Base-by-base conservation (phyloP, 2,113 vertebrate genomes). In the Pheucticus melanocephalus region DNA sequence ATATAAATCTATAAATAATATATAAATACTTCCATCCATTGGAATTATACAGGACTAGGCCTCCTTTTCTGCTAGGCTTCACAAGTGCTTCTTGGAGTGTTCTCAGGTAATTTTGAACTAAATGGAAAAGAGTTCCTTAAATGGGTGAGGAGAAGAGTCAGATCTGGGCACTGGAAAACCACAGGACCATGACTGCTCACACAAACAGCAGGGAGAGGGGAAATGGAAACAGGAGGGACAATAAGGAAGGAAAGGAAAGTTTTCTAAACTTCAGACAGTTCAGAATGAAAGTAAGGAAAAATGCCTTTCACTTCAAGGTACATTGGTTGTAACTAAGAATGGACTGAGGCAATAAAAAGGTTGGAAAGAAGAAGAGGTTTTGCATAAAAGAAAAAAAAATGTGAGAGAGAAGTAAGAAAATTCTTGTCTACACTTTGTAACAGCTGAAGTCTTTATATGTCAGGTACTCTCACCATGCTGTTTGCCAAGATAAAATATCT, bases 261-360 rank as follows among this genome's bases (percentile, higher is more conserved):
- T 71, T 64, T 39, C 24, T 40, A 71, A 66, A 79, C 44, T 47
- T 60, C 22, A 71, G 10, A 48, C 24, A 35, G n/a, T n/a, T 82
- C 39, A 54, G 63, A 82, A 64, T 28, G 24, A 21, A 16, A 47
- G 20, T 4, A 9, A 53, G 40, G 14, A 45, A 61, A 64, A 91
- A 53, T 0, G 0, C 25, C 20, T 60, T 25, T 40, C 22, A 23
- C 28, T 65, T 33, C 3, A 1, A 22, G 17, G 23, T 27, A 6
- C 22, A 2, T 18, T 33, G 20, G 5, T 17, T 92, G 33, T n/a
- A 57, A 84, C 9, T 40, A 39, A 53, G 13, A 48, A 61, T 23
- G 47, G 44, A 40, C 5, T 9, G 14, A 68, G 44, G 17, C 22
- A 24, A 30, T 45, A 33, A 31, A 77, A 76, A 35, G 0, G 4